Evolutionary conservation across 2,113 vertebrate species (phyloP), one percentile per base, ranked within the genome.

Genomic region (Athene cunicularia): DNA sequence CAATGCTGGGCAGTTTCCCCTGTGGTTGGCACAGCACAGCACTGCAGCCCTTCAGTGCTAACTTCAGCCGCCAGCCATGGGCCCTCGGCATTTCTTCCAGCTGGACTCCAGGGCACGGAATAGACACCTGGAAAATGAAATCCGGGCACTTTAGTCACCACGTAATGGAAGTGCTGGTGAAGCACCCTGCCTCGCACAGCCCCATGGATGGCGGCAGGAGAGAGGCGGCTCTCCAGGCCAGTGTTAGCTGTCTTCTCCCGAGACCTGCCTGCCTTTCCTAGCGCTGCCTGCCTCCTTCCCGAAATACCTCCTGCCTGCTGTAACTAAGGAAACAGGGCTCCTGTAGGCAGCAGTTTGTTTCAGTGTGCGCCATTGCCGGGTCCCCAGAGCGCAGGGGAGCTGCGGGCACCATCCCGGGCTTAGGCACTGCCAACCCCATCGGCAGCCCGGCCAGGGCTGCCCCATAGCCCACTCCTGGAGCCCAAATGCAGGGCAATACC

Each of bases 241-340:
- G 55, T 11, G 0, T 63, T 24, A 45, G 14, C 75, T 4, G 1
- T 37, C 18, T 13, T 28, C 71, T 60, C 35, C 43, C 0, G 16
- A 49, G 85, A 37, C 43, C 43, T 59, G 86, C 75, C 67, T 45
- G 58, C 85, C 64, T 66, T 92, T 88, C 66, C 70, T 7, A 52
- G 77, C 9, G 5, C 81, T 84, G 91, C 75, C 52, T 60, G 84
- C 62, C 58, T 88, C 87, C 73, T 97, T 93, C 94, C 87, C 18
- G 27, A 89, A 94, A 91, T 68, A 93, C 88, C 91, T 93, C 58
- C 87, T 35, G 91, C 74, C 93, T 82, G 77, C 56, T 4, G 93
- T 96, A 82, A 64, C 96, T 96, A 96, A 90, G 95, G 96, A 91
- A 96, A 96, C 94, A 11, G 52, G 68, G 73, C 80, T 91, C 35